Percentiles rank a stretch among this genome's conserved stretches.
Evolutionary conservation across 92 coral and sea anemone genomes (phyloP).

Genomic region (Epizoanthus fatuus): DNA sequence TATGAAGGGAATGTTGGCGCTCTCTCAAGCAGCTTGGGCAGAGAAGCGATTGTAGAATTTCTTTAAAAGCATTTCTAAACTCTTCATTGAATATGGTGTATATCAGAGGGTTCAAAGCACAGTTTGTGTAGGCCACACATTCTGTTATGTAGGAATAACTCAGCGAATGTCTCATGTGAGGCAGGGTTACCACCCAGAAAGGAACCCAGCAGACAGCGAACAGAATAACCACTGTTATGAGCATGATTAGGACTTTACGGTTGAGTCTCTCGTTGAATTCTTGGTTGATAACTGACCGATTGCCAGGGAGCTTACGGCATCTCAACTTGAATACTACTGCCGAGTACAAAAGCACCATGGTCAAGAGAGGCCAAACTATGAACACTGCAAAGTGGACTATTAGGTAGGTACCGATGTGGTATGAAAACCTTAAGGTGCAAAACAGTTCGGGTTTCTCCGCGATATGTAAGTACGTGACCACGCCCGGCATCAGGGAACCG

Average conservation of each 20-base stretch:
- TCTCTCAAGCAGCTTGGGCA: not conserved
- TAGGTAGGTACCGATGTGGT: conserved; percentile 4
- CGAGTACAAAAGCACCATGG: conserved; percentile 17
- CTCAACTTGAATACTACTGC: conserved; percentile 25
- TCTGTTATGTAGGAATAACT: not conserved
- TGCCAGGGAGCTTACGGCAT: conserved; percentile 19
- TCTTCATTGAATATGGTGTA: conserved; percentile 17
- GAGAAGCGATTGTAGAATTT: conserved; percentile 15
- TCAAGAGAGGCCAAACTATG: conserved; percentile 13
- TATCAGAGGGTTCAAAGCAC: conserved; percentile 23
- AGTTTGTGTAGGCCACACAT: conserved; percentile 22
- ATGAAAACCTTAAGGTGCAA: conserved; percentile 10
- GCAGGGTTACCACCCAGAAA: conserved; percentile 27
- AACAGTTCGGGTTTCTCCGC: not conserved
- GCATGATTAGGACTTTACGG: conserved; percentile 4
- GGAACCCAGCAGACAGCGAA: conserved; percentile 33
- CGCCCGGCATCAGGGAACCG: conserved; percentile 33
- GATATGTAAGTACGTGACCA: not conserved
- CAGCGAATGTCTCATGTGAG: not conserved
- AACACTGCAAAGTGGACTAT: conserved; percentile 21
- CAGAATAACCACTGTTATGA: conserved; percentile 20
- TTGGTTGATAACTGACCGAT: not conserved
- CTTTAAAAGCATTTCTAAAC: conserved; percentile 35
- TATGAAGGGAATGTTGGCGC: not conserved
- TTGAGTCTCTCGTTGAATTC: conserved; percentile 37